These are phyloP conservation scores for Hedychridium roseum DNA, from an alignment of 2,888 invertebrate species.

Conservation along the genomic window DNA sequence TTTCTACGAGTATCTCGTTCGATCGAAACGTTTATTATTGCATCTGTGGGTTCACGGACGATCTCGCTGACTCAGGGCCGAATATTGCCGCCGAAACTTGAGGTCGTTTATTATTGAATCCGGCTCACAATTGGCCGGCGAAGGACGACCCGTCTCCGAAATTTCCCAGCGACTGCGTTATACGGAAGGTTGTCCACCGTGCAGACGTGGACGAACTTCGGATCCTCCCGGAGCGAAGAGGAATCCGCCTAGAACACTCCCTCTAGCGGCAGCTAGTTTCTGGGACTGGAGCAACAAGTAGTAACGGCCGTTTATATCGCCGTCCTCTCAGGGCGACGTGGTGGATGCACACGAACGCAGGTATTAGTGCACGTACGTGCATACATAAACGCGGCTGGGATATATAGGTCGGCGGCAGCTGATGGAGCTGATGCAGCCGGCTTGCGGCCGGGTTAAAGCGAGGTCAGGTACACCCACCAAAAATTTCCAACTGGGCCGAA, in stretches of 20 bases:
- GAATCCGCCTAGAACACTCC: neutral
- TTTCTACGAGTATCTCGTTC: no score
- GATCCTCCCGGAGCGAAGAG: slow-evolving; percentile 23
- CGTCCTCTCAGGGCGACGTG: slow-evolving; percentile 38
- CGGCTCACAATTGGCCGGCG: neutral
- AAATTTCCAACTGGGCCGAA: slow-evolving; percentile 39
- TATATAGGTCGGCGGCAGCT: slow-evolving; percentile 23
- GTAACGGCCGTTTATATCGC: slow-evolving; percentile 54
- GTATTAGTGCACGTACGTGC: slow-evolving; percentile 31
- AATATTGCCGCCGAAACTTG: slow-evolving; percentile 14
- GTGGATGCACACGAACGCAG: slow-evolving; percentile 27
- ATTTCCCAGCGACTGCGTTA: slow-evolving; percentile 11
- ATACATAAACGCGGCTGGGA: slow-evolving; percentile 10
- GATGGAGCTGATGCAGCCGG: slow-evolving; percentile 27
- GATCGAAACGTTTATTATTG: no score
- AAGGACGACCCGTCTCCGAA: slow-evolving; percentile 14
- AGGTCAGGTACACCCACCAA: slow-evolving; percentile 30
- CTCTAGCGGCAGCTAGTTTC: slow-evolving; percentile 28
- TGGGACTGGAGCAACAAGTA: slow-evolving; percentile 58
- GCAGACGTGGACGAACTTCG: slow-evolving; percentile 7
- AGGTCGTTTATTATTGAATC: slow-evolving; percentile 8
- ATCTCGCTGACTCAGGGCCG: slow-evolving; percentile 9
- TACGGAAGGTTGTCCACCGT: slow-evolving; percentile 6
- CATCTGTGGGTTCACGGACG: slow-evolving; percentile 17
- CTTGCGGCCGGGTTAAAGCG: slow-evolving; percentile 28